Conservation (phyloP, 2,888 invertebrate genomes). For the Amblyjoppa proteus region DNA sequence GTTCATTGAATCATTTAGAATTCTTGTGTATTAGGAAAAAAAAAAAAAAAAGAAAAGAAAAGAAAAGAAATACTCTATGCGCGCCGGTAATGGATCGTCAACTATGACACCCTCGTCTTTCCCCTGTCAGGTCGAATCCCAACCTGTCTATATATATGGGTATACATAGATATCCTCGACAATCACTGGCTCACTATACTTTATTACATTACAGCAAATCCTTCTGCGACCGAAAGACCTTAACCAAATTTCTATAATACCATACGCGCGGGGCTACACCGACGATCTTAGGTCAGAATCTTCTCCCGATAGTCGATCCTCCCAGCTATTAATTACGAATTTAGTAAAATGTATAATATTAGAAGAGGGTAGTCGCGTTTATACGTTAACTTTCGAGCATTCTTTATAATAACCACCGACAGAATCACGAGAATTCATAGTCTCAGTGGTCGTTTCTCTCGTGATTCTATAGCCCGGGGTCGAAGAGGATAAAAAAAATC, state of each 20-base stretch:
- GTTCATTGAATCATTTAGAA: too few species aligned
- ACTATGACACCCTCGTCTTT: slow-evolving; percentile 76
- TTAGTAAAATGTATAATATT: slow-evolving; percentile 69
- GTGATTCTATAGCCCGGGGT: slow-evolving; percentile 58
- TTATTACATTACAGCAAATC: slow-evolving; percentile 35
- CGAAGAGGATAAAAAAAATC: slow-evolving; percentile 44
- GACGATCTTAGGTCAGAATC: slow-evolving; percentile 42
- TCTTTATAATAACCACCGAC: slow-evolving; percentile 54
- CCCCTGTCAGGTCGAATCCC: slow-evolving; percentile 70
- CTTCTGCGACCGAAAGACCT: slow-evolving; percentile 52
- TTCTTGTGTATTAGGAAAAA: too few species aligned
- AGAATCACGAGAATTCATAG: slow-evolving; percentile 41
- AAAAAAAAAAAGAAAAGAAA: not conserved
- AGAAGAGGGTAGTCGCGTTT: slow-evolving; percentile 48
- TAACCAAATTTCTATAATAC: slow-evolving; percentile 68
- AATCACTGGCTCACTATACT: slow-evolving; percentile 42
- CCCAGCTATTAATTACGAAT: slow-evolving; percentile 69
- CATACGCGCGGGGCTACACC: slow-evolving; percentile 28
- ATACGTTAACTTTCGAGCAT: slow-evolving; percentile 53
- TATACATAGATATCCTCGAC: slow-evolving; percentile 23
- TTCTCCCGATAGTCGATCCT: slow-evolving; percentile 50
- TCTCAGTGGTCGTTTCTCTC: slow-evolving; percentile 1
- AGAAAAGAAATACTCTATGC: slow-evolving; percentile 56
- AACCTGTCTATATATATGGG: slow-evolving; percentile 19
- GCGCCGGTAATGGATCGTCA: slow-evolving; percentile 76